Base-by-base conservation (phyloP, 2,797 vertebrate genomes). In the Liasis olivaceus region DNA sequence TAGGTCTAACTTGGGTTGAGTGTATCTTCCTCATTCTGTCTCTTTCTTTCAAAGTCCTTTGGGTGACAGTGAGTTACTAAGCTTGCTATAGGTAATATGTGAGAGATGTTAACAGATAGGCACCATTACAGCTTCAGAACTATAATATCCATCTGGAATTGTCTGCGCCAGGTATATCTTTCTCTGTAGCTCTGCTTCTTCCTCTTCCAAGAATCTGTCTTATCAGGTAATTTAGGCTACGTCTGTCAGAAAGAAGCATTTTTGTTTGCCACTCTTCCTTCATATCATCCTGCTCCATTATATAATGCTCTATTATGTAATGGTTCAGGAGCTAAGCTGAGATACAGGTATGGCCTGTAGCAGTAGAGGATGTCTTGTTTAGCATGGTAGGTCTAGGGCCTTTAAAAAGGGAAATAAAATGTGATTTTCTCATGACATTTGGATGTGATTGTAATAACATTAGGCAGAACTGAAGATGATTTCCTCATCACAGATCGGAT, bases 381-480 rank as follows among this genome's bases (percentile, higher is more conserved):
- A 88, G 58, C 17, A 54, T 81, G 69, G 14, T 36, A 90, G 22
- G 64, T 88, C 89, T 87, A 56, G 51, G 69, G 42, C 13, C 26
- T 63, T 63, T 47, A 26, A 28, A n/a, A 22, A 54, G 47, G 14
- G 60, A 42, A 86, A 62, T 26, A 62, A 86, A 92, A 86, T 60
- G 24, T 31, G 24, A 60, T 59, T 77, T 58, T 58, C n/a, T 88
- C 72, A 51, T 62, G 47, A 93, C 89, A 93, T 91, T 58, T 89
- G 81, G 63, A 77, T 85, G 42, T 56, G 56, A 72, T 91, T 51
- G 47, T 59, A 81, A 84, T 69, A 87, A 90, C 87, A 92, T 64
- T 81, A 58, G 89, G 36, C 54, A 69, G 54, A 64, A 36, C 69
- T 28, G 66, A 87, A 90, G 58, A 60, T 84, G 85, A 64, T 89